Base-by-base conservation (phyloP, 2,797 vertebrate genomes). In the Chloroceryle inda region DNA sequence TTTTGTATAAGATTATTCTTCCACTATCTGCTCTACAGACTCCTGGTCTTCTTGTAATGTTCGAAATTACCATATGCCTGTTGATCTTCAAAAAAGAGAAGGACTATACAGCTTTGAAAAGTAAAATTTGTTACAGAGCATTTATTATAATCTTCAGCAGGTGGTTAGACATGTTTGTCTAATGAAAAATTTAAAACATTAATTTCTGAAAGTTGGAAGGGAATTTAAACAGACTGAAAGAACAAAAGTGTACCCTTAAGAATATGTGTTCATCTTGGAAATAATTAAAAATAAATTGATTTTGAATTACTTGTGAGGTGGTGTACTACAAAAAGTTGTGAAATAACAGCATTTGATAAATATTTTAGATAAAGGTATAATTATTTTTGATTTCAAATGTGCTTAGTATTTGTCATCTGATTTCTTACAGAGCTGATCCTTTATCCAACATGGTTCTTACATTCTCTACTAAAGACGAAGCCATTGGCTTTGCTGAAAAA, bases 401-500 rank as follows among this genome's bases (percentile, higher is more conserved):
- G 17, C 23, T 50, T 92, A 88, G 64, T 84, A 75, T 53, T 85
- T 87, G 22, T 72, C 16, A 33, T 73, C 26, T 83, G 37, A 52
- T 97, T 93, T 94, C 68, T 98, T 98, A 81, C 96, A 99, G 99
- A 77, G 99, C 97, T 31, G 99, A 99, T 97, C 99, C 99, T 21
- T 97, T 99, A 67, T 99, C 99, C 97, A 99, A 99, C 97, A 98
- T 99, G 98, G 71, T 98, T 95, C 98, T 99, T 22, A 85, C 96
- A 6, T 99, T 99, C 94, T 97, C 98, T 93, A 98, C 98, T 81
- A 99, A 99, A 97, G 99, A 99, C 92, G 99, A 99, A 10, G 99
- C 99, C 31, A 82, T 99, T 69, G 98, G 99, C 44, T 99, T 99
- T 95, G 99, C 99, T 68, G 99, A 99, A 97, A 99, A 99, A 98